These are phyloP conservation scores for Thyatira batis DNA, from an alignment of 2,888 invertebrate genomes.

Conservation along the genomic window DNA sequence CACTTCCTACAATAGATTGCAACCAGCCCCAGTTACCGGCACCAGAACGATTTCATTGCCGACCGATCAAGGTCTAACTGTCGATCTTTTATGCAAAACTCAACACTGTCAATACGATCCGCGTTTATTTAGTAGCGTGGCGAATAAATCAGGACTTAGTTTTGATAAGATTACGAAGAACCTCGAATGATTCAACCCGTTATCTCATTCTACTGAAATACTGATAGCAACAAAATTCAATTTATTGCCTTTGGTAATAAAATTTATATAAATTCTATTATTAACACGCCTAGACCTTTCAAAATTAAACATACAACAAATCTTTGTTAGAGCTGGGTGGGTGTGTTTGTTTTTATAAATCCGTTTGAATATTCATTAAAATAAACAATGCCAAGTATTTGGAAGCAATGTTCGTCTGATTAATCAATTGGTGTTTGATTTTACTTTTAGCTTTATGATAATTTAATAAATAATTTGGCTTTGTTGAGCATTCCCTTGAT, in stretches of 20 bases:
- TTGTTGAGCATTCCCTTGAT: no score
- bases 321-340: no score
- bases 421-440: no score
- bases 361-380: no score
- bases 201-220: neutral
- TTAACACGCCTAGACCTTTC: no score
- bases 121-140: neutral
- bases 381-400: no score
- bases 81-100: constrained; percentile 16
- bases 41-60: constrained; percentile 29
- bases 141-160: neutral
- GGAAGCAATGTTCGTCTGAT: no score
- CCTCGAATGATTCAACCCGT: neutral
- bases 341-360: no score
- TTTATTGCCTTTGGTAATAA: neutral
- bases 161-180: neutral
- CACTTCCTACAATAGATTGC: constrained; percentile 22
- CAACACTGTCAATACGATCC: constrained; percentile 5
- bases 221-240: neutral
- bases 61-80: constrained; percentile 27
- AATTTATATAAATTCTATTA: no score
- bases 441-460: no score
- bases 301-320: no score
- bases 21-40: constrained; percentile 15
- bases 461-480: no score